Percentiles rank a stretch among this genome's conserved stretches.
Evolutionary conservation across 2,113 vertebrate species (phyloP).

Genomic region (Mixornis gularis): DNA sequence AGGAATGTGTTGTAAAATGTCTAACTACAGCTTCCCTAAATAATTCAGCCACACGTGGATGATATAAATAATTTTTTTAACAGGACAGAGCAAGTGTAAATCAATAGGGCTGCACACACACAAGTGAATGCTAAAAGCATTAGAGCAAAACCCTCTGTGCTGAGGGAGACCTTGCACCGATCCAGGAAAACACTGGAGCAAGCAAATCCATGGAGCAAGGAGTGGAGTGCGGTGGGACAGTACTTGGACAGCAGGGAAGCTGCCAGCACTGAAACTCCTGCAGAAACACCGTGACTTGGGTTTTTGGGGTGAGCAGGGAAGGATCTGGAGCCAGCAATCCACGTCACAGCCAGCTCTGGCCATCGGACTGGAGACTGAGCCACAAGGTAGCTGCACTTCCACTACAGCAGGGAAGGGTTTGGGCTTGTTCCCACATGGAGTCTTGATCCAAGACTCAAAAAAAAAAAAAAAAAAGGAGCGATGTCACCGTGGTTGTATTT

Average conservation of each 20-base stretch:
- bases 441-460: not conserved
- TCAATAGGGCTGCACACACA: not conserved
- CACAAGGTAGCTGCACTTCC: not conserved
- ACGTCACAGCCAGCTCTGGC: not conserved
- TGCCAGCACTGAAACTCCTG: not conserved
- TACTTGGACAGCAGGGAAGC: not conserved
- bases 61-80: not conserved
- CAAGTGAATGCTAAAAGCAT: accelerated
- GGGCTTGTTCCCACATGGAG: not conserved
- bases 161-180: not conserved
- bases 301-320: not conserved
- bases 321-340: not conserved
- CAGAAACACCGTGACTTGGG: not conserved
- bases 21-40: not conserved
- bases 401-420: not conserved
- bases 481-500: not conserved
- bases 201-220: not conserved
- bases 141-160: not conserved
- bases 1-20: not conserved
- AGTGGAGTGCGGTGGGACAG: not conserved
- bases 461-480: not conserved
- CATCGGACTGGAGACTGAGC: not conserved
- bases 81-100: not conserved
- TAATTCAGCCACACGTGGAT: not conserved
- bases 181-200: not conserved